A percentile compares a stretch with the other conserved stretches of the same genome.
Conservation (phyloP, 2,113 vertebrate species). For the Megalops atlanticus region DNA sequence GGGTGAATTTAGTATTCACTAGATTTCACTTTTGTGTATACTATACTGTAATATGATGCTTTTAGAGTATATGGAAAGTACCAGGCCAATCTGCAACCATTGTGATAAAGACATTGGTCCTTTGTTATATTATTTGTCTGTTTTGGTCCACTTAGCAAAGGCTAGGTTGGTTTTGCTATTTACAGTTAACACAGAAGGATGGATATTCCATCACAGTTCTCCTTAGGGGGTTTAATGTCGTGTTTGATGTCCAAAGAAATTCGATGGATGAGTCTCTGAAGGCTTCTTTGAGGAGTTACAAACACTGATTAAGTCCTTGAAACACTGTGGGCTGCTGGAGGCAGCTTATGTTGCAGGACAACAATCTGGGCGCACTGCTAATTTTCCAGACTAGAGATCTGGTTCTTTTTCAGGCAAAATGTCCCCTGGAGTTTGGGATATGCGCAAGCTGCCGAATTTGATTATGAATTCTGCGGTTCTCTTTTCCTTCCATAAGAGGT, state of each 20-base stretch:
- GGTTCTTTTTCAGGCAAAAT: too few species aligned
- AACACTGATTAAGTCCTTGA: too few species aligned
- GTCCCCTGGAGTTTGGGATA: too few species aligned
- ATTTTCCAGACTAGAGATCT: too few species aligned
- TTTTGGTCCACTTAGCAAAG: background rate
- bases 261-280: background rate
- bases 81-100: background rate
- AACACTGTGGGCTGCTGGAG: too few species aligned
- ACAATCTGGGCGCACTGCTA: too few species aligned
- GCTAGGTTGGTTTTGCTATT: background rate
- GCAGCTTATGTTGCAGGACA: too few species aligned
- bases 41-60: too few species aligned
- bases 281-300: too few species aligned
- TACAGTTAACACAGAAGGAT: background rate
- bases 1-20: background rate
- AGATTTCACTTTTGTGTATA: background rate
- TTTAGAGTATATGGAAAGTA: conserved; percentile 15
- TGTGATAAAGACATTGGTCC: background rate
- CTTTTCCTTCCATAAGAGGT: too few species aligned
- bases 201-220: background rate
- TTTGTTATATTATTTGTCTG: background rate
- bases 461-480: too few species aligned
- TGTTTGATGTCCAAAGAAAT: background rate
- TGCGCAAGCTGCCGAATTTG: too few species aligned
- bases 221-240: background rate